These are phyloP conservation scores for Macrosteles quadrilineatus DNA, from an alignment of 1,140 invertebrate genomes.

Conservation along the genomic window DNA sequence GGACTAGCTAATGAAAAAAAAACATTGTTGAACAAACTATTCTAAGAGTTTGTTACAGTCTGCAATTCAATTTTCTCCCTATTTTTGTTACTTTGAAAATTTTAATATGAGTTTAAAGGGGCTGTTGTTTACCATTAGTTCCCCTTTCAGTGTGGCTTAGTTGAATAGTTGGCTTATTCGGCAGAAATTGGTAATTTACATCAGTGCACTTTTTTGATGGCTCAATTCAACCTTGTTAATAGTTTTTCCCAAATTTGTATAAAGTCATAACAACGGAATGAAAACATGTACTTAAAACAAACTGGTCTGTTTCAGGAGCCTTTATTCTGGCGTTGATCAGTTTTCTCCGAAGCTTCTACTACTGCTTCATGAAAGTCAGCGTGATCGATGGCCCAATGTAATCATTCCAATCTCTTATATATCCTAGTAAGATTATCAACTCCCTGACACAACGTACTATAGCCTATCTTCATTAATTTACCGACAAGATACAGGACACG, in stretches of 20 bases:
- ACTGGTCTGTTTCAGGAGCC: constrained; percentile 54
- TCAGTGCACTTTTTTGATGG: no score
- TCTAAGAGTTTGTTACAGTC: not conserved
- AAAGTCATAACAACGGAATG: constrained; percentile 28
- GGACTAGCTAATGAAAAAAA: no score
- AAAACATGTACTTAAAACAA: not conserved
- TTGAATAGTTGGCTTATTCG: no score
- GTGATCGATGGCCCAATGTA: constrained; percentile 70
- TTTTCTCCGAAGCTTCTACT: constrained; percentile 79
- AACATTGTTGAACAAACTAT: no score
- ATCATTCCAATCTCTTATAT: not conserved
- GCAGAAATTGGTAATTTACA: no score
- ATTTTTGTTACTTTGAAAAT: not conserved
- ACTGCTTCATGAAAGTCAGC: constrained; percentile 88
- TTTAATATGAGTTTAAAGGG: not conserved
- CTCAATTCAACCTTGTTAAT: no score
- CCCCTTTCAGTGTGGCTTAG: no score
- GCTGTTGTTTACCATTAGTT: not conserved
- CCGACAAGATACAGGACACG: no score
- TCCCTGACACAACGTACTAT: no score
- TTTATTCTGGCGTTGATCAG: constrained; percentile 74
- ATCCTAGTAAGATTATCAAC: no score
- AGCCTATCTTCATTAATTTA: no score
- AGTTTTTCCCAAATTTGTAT: constrained; percentile 18
- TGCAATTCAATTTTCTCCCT: not conserved